Evolutionary conservation across 1,140 invertebrate genomes (phyloP).

Genomic region (Agrypnia vestita): DNA sequence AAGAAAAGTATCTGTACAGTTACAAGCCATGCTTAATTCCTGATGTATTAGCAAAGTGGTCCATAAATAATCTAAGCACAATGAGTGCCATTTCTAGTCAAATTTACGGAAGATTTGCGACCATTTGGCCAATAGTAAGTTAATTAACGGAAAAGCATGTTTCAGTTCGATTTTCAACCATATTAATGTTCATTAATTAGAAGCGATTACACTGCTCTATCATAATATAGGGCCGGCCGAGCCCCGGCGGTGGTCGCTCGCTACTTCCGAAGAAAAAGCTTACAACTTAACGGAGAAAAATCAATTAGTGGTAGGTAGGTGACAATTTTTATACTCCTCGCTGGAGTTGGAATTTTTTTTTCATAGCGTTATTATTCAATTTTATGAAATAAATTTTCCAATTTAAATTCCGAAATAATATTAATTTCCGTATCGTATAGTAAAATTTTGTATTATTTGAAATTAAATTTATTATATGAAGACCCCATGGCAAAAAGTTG

Average conservation of each 20-base stretch:
- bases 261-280: neutral
- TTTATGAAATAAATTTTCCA: too few relatives aligned
- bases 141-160: constrained; percentile 10
- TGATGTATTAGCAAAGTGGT: too few relatives aligned
- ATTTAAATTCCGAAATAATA: too few relatives aligned
- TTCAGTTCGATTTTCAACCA: constrained; percentile 50
- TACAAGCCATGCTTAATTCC: neutral
- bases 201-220: constrained; percentile 51
- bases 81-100: neutral
- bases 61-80: too few relatives aligned
- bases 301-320: constrained; percentile 26
- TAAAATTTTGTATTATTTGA: too few relatives aligned
- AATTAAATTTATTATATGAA: too few relatives aligned
- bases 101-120: neutral
- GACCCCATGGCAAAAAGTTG: too few relatives aligned
- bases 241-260: neutral
- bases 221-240: constrained; percentile 40
- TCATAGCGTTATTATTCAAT: too few relatives aligned
- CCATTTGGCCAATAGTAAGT: neutral
- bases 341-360: too few relatives aligned
- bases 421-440: too few relatives aligned
- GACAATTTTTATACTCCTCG: neutral
- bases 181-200: constrained; percentile 55
- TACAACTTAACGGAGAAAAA: constrained; percentile 2
- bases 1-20: neutral